Conservation (phyloP, 2,797 vertebrate species). For the Dermochelys coriacea region DNA sequence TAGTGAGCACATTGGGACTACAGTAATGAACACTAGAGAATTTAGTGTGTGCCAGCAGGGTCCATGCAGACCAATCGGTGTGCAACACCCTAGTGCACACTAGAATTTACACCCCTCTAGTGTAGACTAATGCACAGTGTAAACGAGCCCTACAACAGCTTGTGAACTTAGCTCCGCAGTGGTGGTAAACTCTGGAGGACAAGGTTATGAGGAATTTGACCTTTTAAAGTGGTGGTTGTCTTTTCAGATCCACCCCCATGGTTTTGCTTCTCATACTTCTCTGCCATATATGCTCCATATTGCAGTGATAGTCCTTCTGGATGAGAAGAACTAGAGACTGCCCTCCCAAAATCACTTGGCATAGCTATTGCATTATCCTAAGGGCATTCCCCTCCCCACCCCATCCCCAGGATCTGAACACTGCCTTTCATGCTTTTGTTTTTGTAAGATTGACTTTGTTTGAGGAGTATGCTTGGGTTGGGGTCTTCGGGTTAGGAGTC, state of each 20-base stretch:
- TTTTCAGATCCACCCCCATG: background rate
- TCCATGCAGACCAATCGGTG: background rate
- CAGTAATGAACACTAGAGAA: background rate
- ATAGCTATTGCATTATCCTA: background rate
- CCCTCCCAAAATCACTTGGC: background rate
- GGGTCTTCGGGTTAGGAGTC: background rate
- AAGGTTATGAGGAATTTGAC: slow-evolving; percentile 9
- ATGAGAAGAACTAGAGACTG: background rate
- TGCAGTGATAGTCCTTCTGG: background rate
- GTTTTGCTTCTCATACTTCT: background rate
- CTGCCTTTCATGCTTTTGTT: background rate
- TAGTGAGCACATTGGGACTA: background rate
- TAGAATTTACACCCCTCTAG: background rate
- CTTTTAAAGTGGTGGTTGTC: background rate
- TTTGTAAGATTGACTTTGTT: background rate
- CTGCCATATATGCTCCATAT: background rate
- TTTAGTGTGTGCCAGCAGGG: background rate
- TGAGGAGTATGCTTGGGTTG: background rate
- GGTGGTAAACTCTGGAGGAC: background rate
- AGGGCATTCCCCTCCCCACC: background rate
- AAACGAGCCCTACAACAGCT: background rate
- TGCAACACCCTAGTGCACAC: background rate
- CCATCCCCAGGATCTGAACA: background rate
- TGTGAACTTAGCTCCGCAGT: background rate
- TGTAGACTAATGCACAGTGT: background rate